Conservation (phyloP, 1,140 invertebrate species). For the Apolygus lucorum region DNA sequence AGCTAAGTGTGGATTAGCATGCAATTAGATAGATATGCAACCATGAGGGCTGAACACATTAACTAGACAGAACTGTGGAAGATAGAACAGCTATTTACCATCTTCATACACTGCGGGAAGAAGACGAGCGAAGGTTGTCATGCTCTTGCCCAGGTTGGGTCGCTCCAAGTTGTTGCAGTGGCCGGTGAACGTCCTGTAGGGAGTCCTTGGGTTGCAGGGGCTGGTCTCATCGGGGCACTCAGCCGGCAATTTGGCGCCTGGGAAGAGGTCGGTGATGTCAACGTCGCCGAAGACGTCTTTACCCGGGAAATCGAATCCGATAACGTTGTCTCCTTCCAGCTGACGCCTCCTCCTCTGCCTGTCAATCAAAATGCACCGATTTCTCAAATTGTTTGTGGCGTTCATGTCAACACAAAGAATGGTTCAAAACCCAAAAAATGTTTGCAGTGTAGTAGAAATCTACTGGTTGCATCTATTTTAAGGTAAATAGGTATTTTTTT, state of each 20-base stretch:
- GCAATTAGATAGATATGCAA: no score
- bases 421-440: background rate
- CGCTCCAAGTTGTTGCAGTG: constrained; percentile 87
- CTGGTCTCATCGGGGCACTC: constrained; percentile 44
- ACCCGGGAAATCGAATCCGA: constrained; percentile 44
- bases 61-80: no score
- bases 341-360: constrained; percentile 54
- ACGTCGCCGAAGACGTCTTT: constrained; percentile 50
- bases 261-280: constrained; percentile 53
- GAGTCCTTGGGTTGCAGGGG: constrained; percentile 67
- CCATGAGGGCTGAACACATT: no score
- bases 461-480: background rate
- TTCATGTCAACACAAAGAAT: no score
- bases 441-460: no score
- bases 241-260: constrained; percentile 38
- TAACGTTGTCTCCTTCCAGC: constrained; percentile 52
- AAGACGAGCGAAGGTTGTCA: constrained; percentile 77
- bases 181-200: constrained; percentile 73
- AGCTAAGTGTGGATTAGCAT: no score
- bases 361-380: no score
- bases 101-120: constrained; percentile 83
- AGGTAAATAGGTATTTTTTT: background rate
- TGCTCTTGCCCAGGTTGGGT: constrained; percentile 72
- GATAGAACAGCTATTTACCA: no score
- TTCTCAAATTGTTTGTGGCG: no score